These are phyloP conservation scores for Leptodirus hochenwartii DNA, from an alignment of 2,888 invertebrate genomes.

Conservation along the genomic window DNA sequence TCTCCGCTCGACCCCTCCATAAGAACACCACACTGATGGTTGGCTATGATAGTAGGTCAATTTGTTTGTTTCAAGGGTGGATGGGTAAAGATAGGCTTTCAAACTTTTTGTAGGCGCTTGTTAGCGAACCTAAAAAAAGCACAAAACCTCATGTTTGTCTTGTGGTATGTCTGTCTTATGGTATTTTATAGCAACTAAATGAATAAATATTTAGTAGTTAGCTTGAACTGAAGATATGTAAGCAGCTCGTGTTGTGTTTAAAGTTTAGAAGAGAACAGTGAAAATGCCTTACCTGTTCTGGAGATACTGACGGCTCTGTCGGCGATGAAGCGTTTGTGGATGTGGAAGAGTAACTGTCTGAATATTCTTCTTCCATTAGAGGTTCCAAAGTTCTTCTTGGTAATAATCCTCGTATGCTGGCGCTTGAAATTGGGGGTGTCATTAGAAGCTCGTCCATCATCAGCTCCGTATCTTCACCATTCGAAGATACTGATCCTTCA, in stretches of 20 bases:
- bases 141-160: too few species aligned
- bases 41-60: too few species aligned
- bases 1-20: constrained; percentile 3
- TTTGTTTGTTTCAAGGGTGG: too few species aligned
- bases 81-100: too few species aligned
- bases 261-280: constrained; percentile 30
- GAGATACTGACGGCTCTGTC: constrained; percentile 22
- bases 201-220: too few species aligned
- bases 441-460: constrained; percentile 68
- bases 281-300: constrained; percentile 26
- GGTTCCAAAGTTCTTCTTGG: constrained; percentile 65
- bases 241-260: too few species aligned
- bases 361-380: constrained; percentile 64
- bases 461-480: constrained; percentile 59
- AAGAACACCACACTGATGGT: background rate
- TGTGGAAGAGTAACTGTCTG: constrained; percentile 38
- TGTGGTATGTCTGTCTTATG: too few species aligned
- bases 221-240: too few species aligned
- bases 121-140: too few species aligned
- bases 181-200: too few species aligned
- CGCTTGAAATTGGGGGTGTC: constrained; percentile 60
- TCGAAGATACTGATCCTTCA: constrained; percentile 33
- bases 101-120: too few species aligned
- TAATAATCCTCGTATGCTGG: constrained; percentile 47
- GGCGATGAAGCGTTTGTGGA: constrained; percentile 18